A percentile compares a stretch with the other conserved stretches of the same genome.
Conservation (phyloP, 2,888 invertebrate genomes). For the Tipula confusa region DNA sequence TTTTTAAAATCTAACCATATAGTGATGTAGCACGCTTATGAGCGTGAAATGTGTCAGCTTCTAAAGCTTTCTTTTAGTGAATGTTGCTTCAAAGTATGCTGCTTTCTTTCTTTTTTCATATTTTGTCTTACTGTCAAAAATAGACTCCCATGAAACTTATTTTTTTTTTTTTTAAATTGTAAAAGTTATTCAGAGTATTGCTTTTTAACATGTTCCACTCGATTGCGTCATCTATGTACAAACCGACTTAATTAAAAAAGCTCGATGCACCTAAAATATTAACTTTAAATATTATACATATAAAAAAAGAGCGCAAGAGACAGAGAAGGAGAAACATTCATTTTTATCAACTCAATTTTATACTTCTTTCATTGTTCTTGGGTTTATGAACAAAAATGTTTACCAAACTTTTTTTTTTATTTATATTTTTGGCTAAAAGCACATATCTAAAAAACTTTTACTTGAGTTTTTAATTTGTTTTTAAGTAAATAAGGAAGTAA, state of each 20-base stretch:
- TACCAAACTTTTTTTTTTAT: neutral
- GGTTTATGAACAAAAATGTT: neutral
- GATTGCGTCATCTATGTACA: neutral
- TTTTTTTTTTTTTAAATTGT: too few relatives aligned
- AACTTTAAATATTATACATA: too few relatives aligned
- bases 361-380: neutral
- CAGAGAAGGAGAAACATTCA: neutral
- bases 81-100: too few relatives aligned
- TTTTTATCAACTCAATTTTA: neutral
- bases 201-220: too few relatives aligned
- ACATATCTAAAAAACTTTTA: neutral
- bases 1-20: too few relatives aligned
- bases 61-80: too few relatives aligned
- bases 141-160: too few relatives aligned
- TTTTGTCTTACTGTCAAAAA: too few relatives aligned
- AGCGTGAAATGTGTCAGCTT: too few relatives aligned
- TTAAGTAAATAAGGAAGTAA: constrained; percentile 8
- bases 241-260: neutral
- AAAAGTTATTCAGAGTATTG: too few relatives aligned
- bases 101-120: too few relatives aligned
- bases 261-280: neutral
- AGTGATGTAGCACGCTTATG: too few relatives aligned
- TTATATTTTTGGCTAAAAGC: neutral
- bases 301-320: neutral
- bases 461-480: neutral